Conservation (phyloP, 2,888 invertebrate species). For the Ennomos erosarius region DNA sequence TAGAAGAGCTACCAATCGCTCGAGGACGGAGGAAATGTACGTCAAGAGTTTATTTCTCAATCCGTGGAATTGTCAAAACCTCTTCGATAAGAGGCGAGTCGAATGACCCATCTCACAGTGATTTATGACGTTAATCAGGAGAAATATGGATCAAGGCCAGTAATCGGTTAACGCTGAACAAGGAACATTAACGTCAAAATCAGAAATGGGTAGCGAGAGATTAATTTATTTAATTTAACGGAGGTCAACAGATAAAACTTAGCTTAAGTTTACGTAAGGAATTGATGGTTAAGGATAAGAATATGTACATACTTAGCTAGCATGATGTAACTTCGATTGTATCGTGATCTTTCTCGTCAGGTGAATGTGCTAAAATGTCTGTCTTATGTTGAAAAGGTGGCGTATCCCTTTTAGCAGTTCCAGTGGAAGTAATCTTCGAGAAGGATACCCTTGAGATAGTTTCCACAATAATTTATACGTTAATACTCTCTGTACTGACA, state of each 20-base stretch:
- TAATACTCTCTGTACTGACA: no score
- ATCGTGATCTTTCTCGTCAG: no score
- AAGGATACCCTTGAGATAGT: no score
- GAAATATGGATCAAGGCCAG: constrained; percentile 7
- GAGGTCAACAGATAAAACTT: constrained; percentile 12
- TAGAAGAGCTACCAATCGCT: constrained; percentile 9
- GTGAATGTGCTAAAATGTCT: no score
- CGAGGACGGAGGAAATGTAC: constrained; percentile 7
- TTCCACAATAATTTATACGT: no score
- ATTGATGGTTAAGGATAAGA: no score
- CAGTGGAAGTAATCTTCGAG: no score
- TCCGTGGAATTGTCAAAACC: constrained; percentile 7
- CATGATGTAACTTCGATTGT: no score
- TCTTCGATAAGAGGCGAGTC: neutral
- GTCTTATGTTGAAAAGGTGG: no score
- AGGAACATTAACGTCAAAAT: constrained; percentile 7
- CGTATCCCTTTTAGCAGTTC: no score
- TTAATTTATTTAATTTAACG: neutral
- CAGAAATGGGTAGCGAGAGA: neutral
- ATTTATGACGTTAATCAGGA: constrained; percentile 4
- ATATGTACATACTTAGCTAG: no score
- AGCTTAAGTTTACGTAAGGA: neutral
- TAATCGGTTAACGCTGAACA: constrained; percentile 4
- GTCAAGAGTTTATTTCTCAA: constrained; percentile 15
- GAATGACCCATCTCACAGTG: neutral